Evolutionary conservation across 1,140 invertebrate genomes (phyloP).

Genomic region (Dendroctonus valens): DNA sequence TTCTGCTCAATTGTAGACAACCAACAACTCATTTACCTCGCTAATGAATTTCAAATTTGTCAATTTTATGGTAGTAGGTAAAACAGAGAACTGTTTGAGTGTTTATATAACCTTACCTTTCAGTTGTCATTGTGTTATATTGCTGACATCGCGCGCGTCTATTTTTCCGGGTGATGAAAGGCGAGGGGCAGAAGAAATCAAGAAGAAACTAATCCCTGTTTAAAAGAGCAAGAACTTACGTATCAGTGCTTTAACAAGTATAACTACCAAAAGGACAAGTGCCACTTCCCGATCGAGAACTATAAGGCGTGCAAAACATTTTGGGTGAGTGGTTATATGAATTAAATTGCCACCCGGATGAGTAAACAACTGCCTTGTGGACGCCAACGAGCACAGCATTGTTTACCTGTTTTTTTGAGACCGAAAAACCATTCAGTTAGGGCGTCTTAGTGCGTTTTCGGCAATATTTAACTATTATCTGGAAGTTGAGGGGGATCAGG

Average conservation of each 20-base stretch:
- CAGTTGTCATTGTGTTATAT: too few relatives aligned
- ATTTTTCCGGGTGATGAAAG: not conserved
- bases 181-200: slow-evolving; percentile 47
- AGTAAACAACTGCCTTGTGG: not conserved
- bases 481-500: not conserved
- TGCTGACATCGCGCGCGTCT: too few relatives aligned
- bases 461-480: slow-evolving; percentile 3
- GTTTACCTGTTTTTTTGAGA: not conserved
- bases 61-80: too few relatives aligned
- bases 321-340: slow-evolving; percentile 46
- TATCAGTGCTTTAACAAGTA: slow-evolving; percentile 61
- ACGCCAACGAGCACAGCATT: not conserved
- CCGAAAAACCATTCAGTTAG: not conserved
- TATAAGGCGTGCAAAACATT: slow-evolving; percentile 59
- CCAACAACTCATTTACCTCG: too few relatives aligned
- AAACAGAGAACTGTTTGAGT: too few relatives aligned
- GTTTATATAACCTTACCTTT: too few relatives aligned
- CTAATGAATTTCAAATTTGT: too few relatives aligned
- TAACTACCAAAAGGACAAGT: slow-evolving; percentile 60
- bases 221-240: slow-evolving; percentile 60
- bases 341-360: not conserved
- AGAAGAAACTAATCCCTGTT: slow-evolving; percentile 50
- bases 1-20: too few relatives aligned
- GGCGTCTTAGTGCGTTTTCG: not conserved
- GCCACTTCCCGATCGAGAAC: slow-evolving; percentile 61